Conservation (phyloP, 2,797 vertebrate species). For the Acipenser oxyrinchus region DNA sequence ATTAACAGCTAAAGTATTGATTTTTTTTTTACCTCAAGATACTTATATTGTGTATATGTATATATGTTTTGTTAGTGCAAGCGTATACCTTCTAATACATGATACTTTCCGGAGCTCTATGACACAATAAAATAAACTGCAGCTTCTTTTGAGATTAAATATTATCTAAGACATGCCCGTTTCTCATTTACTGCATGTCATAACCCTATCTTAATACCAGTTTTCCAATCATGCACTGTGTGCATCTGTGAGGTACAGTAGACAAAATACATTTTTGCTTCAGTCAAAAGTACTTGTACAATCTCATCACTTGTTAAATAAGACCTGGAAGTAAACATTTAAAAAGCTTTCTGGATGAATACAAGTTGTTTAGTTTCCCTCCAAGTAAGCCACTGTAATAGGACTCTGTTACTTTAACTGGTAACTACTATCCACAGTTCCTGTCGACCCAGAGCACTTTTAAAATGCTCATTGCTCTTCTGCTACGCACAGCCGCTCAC, state of each 20-base stretch:
- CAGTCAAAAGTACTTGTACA: slow-evolving; percentile 45
- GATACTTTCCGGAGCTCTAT: background rate
- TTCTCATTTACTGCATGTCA: slow-evolving; percentile 34
- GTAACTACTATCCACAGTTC: no score
- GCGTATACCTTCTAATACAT: background rate
- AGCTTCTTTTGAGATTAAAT: slow-evolving; percentile 16
- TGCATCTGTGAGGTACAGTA: slow-evolving; percentile 49
- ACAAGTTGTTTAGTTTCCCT: slow-evolving; percentile 37
- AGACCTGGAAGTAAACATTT: slow-evolving; percentile 63
- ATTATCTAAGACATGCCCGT: slow-evolving; percentile 30
- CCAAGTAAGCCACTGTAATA: slow-evolving; percentile 21
- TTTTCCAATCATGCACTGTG: slow-evolving; percentile 44
- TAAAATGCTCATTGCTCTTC: no score
- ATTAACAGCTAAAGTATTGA: no score
- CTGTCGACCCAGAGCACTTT: no score
- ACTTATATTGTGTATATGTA: no score
- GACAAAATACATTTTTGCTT: slow-evolving; percentile 74
- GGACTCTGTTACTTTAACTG: slow-evolving; percentile 30
- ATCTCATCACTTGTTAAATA: slow-evolving; percentile 68
- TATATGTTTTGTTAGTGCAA: background rate
- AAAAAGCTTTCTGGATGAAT: slow-evolving; percentile 47
- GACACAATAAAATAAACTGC: background rate
- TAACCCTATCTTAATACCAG: slow-evolving; percentile 51
- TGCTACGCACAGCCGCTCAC: no score
- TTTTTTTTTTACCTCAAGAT: no score